phyloP scores from a whole-genome alignment of 2,888 invertebrate species.

The Amphipyra berbera region DNA sequence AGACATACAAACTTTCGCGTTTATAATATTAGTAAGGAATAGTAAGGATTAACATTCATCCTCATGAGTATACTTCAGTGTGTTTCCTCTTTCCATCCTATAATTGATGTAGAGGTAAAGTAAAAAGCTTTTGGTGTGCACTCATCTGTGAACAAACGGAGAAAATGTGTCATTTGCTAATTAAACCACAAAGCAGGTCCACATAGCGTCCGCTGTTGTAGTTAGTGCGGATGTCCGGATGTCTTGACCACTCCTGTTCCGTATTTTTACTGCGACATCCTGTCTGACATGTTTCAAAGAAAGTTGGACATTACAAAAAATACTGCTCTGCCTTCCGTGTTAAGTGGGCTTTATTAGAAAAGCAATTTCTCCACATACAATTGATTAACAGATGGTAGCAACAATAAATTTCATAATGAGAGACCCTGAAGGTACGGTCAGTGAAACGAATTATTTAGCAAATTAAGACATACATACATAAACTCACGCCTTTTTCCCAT shows the following conservation, averaged over 20 bases:
- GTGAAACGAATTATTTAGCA: no score
- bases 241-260: conserved; percentile 37
- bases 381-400: conserved; percentile 13
- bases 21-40: no score
- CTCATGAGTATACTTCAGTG: no score
- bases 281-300: conserved; percentile 36
- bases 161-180: conserved; percentile 14
- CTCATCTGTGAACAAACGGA: neutral
- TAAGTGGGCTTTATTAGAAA: conserved; percentile 3
- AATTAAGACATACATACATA: no score
- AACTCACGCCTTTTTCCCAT: no score
- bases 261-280: conserved; percentile 25
- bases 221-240: conserved; percentile 27
- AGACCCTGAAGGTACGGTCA: neutral
- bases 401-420: neutral
- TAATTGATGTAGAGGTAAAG: no score
- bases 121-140: conserved; percentile 1
- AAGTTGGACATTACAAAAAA: conserved; percentile 41
- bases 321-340: conserved; percentile 21
- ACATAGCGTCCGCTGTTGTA: neutral
- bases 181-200: conserved; percentile 4
- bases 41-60: no score
- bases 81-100: no score
- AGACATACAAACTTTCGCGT: no score
- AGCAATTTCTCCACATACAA: conserved; percentile 23